Conservation (phyloP, 1,140 invertebrate genomes). For the Macrostomum lignano region DNA sequence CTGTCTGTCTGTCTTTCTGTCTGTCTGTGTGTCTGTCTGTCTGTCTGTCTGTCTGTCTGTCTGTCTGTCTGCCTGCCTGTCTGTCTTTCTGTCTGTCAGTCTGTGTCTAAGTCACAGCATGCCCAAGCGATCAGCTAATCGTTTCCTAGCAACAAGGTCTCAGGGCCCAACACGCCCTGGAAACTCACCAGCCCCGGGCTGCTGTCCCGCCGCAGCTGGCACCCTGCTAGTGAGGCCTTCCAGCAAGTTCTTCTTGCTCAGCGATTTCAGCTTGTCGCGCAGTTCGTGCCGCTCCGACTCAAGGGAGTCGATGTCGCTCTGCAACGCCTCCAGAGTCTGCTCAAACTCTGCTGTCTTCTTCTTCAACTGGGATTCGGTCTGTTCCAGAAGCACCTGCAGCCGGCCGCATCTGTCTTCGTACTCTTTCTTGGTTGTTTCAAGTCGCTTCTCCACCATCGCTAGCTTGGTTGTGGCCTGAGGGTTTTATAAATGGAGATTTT, state of each 20-base stretch:
- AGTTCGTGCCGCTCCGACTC: slow-evolving; percentile 58
- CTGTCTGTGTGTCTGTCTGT: no score
- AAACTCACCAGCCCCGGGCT: slow-evolving; percentile 12
- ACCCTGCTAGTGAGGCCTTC: slow-evolving; percentile 31
- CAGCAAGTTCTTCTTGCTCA: slow-evolving; percentile 39
- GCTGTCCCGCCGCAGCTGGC: slow-evolving; percentile 12
- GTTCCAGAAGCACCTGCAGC: slow-evolving; percentile 55
- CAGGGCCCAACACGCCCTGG: no score
- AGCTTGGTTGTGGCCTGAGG: no score
- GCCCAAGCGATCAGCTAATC: no score
- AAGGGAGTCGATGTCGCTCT: slow-evolving; percentile 64
- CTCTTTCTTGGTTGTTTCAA: slow-evolving; percentile 51
- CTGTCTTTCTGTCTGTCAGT: no score
- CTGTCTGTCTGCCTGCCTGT: no score
- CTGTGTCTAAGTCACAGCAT: no score
- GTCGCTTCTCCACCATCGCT: no score
- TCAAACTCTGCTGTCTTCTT: slow-evolving; percentile 66
- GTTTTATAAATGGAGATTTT: no score
- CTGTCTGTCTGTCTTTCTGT: no score
- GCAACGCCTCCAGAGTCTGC: slow-evolving; percentile 73
- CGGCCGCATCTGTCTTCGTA: slow-evolving; percentile 35
- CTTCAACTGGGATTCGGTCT: slow-evolving; percentile 43
- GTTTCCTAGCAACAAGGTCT: no score
- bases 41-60: no score
- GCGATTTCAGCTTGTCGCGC: slow-evolving; percentile 56